phyloP scores from a whole-genome alignment of 2,113 vertebrate genomes.

The Pao palembangensis region DNA sequence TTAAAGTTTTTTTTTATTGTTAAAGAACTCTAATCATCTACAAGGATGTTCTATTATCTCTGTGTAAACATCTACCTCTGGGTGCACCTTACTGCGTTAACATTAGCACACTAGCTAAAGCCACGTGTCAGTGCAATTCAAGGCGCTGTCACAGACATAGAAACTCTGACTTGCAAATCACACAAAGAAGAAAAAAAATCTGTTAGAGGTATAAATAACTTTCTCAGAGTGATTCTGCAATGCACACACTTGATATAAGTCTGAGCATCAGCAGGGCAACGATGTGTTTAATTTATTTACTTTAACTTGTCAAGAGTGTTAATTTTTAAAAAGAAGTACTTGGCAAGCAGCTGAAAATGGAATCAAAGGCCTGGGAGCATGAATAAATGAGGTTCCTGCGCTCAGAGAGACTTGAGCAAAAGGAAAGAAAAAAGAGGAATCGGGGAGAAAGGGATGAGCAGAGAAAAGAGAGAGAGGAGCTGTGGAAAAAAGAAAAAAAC shows the following conservation, averaged over 20 bases:
- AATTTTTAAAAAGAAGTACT: slow-evolving; percentile 61
- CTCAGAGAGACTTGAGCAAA: slow-evolving; percentile 36
- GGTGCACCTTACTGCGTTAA: not conserved
- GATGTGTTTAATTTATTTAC: slow-evolving; percentile 55
- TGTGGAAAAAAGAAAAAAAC: slow-evolving; percentile 28
- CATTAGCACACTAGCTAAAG: not conserved
- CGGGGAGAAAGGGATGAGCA: slow-evolving; percentile 9
- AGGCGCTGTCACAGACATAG: too few species aligned
- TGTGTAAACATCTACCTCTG: not conserved
- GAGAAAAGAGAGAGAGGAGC: slow-evolving; percentile 12
- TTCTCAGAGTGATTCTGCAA: slow-evolving; percentile 8
- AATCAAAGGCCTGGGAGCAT: slow-evolving; percentile 51
- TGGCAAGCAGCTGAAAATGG: slow-evolving; percentile 55
- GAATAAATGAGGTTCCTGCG: slow-evolving; percentile 63
- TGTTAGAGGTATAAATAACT: slow-evolving; percentile 30
- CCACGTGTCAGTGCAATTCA: too few species aligned
- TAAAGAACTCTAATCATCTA: too few species aligned
- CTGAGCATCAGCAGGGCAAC: slow-evolving; percentile 18
- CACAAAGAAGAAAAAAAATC: slow-evolving; percentile 2
- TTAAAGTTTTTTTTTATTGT: too few species aligned
- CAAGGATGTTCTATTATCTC: too few species aligned
- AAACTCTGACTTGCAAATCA: not conserved
- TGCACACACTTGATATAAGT: slow-evolving; percentile 23
- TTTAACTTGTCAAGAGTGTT: slow-evolving; percentile 51
- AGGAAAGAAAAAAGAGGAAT: slow-evolving; percentile 17